Evolutionary conservation across 2,888 invertebrate genomes (phyloP).

Genomic region (Neoitamus cyanurus): DNA sequence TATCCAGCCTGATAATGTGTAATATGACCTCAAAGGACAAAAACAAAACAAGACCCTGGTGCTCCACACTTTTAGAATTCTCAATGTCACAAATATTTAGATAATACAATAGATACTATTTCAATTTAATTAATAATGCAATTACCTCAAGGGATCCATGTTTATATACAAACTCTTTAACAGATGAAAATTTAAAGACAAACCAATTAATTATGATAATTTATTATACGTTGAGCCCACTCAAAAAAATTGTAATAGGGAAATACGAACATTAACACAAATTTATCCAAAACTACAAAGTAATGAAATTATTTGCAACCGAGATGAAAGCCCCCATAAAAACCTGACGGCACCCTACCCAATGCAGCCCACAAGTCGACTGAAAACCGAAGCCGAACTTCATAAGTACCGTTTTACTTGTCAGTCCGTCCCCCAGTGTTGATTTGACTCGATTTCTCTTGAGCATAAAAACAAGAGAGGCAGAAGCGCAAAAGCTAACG

Average conservation of each 20-base stretch:
- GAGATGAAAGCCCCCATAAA: not conserved
- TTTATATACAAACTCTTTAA: not conserved
- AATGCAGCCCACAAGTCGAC: not conserved
- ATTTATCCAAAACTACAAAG: not conserved
- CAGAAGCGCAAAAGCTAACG: not conserved
- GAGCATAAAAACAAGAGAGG: not conserved
- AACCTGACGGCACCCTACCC: not conserved
- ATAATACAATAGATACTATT: not conserved
- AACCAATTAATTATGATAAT: not conserved
- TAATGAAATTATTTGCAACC: not conserved
- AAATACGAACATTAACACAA: not conserved
- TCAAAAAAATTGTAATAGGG: not conserved
- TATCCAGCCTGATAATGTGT: not conserved
- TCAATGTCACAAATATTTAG: not conserved
- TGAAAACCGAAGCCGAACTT: not conserved
- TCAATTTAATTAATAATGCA: not conserved
- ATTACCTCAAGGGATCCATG: not conserved
- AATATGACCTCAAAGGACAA: not conserved
- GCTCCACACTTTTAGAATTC: not conserved
- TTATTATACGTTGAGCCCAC: not conserved
- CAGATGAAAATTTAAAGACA: not conserved
- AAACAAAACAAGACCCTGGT: not conserved
- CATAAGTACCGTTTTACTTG: not conserved
- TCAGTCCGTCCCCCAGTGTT: not conserved
- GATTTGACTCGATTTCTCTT: not conserved